Evolutionary conservation across 2,888 invertebrate genomes (phyloP), one percentile per base, ranked within the genome.

Genomic region (Chrysolina haemoptera): DNA sequence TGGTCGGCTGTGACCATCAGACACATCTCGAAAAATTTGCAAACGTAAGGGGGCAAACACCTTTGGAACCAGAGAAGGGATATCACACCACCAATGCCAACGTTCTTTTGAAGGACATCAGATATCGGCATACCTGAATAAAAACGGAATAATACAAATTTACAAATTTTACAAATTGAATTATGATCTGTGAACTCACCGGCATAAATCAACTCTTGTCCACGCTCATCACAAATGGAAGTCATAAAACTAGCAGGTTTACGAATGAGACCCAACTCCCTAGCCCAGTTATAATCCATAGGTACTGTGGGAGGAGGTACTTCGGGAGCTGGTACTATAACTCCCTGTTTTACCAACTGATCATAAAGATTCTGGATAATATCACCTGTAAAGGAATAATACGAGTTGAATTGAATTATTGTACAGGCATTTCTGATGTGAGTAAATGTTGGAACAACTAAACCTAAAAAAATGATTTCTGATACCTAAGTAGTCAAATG

Each of bases 191-290:
- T 40, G 12, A 35, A n/a, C 59, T 98, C 96, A 48, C 99, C 99
- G 79, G 98, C 98, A 89, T 99, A 99, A 71, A 96, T 90, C 74
- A 99, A 89, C 89, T 99, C 99, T 86, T 98, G 98, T 11, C 99
- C 99, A 79, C 99, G 91, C 89, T 99, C 99, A 89, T 99, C 99
- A 87, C 99, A 99, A 84, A 99, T 99, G 16, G 97, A 97, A 20
- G 99, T 98, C 95, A 99, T 99, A 89, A 99, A 99, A 1, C 98
- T 98, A 0, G 99, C 99, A 53, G 99, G 99, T 86, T 99, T 99
- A 48, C 99, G 92, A 85, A 99, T 99, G 10, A 99, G 90, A 14
- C 99, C 99, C 75, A 99, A 90, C 89, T 99, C 99, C 88, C 96
- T 92, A 0, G 99, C 99, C 99, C 99, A 99, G 77, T 95, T 96